Evolutionary conservation across 2,113 vertebrate genomes (phyloP), one percentile per base, ranked within the genome.

Genomic region (Silurus glanis): DNA sequence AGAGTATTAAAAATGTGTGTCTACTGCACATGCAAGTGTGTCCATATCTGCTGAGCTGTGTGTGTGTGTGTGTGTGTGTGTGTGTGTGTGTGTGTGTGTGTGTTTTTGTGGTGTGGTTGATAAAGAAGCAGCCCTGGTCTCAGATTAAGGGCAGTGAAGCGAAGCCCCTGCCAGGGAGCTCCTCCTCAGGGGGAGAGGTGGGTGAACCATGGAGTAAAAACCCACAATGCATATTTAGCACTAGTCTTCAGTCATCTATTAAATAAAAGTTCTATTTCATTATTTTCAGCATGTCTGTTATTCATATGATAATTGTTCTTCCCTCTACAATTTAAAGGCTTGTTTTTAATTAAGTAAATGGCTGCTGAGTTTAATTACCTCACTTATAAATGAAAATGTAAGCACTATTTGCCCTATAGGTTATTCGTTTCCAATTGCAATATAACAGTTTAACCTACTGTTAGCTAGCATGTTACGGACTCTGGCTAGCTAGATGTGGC

Each of bases 131-230:
- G 90, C 89, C 91, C 84, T 90, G 90, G 92, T 92, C 93, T 93
- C 93, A 93, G 92, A 93, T 91, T 89, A 94, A 94, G 91, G 91
- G 91, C 91, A 94, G 92, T 92, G 94, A 94, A 91, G 92, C 94
- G 87, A 94, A 93, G 92, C 94, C 93, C 88, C 89, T 94, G 88
- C 92, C 94, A 90, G 94, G 92, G 92, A 93, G 90, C 91, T 92
- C 92, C 92, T 92, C 92, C 90, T 86, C 92, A 83, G 93, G 93
- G 94, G 94, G 88, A 89, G 94, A 96, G 95, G 94, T 96, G 94
- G 91, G 95, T 95, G 93, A 90, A 83, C 83, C 28, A 59, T 28
- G 82, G 76, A 88, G 85, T 87, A 88, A 89, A 89, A 90, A 90
- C 56, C 89, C 90, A 92, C 88, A 86, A 79, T 91, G 91, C 47